A percentile compares a stretch with the other conserved stretches of the same genome.
phyloP scores from a whole-genome alignment of 2,888 invertebrate species.

The Epinotia ramella region DNA sequence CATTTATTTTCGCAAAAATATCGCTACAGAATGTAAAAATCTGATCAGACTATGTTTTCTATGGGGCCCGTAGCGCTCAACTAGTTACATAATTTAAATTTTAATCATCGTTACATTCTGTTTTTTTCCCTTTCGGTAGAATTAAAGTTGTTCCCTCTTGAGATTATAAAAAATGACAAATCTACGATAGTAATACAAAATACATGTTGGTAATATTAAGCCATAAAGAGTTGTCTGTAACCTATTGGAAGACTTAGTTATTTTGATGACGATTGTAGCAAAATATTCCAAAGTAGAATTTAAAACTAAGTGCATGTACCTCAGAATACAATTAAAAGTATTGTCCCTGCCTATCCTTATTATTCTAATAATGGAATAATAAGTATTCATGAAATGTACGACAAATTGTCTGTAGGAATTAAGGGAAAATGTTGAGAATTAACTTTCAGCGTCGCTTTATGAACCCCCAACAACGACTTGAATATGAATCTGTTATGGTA shows the following conservation, averaged over 20 bases:
- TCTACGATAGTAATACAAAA: constrained; percentile 31
- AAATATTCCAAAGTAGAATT: constrained; percentile 30
- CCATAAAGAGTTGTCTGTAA: constrained; percentile 65
- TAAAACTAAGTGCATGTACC: constrained; percentile 46
- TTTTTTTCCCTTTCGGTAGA: constrained; percentile 10
- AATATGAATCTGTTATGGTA: constrained; percentile 59
- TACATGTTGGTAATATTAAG: constrained; percentile 50
- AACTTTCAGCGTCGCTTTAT: constrained; percentile 4
- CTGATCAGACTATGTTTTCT: constrained; percentile 66
- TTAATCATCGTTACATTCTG: constrained; percentile 1
- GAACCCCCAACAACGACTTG: constrained; percentile 1
- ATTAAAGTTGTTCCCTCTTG: constrained; percentile 66
- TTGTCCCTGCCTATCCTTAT: background rate
- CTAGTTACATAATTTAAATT: constrained; percentile 21
- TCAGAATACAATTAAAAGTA: background rate
- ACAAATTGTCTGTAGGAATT: constrained; percentile 59
- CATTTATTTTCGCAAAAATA: constrained; percentile 76
- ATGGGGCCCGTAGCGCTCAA: constrained; percentile 55
- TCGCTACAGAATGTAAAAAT: constrained; percentile 74
- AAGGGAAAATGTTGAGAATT: background rate
- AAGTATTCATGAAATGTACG: constrained; percentile 57
- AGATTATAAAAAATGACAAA: constrained; percentile 14
- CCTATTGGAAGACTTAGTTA: constrained; percentile 82
- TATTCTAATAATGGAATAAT: background rate
- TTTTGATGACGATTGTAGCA: constrained; percentile 56